Evolutionary conservation across 2,797 vertebrate genomes (phyloP).

Genomic region (Crax fasciolata): DNA sequence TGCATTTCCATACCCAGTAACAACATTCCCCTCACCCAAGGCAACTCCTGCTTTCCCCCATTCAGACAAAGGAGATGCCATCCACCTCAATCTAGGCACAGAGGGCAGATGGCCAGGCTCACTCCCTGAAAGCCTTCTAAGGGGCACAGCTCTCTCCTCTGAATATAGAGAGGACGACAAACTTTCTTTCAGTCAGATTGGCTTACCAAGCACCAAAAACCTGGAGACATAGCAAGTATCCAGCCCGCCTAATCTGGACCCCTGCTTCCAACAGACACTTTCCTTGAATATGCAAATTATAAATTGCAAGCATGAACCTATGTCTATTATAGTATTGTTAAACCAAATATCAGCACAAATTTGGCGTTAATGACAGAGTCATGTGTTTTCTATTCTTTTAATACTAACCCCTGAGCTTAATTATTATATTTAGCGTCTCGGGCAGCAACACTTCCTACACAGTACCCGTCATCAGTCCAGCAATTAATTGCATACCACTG

Average conservation of each 20-base stretch:
- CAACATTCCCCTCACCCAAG: not conserved
- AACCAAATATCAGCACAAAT: constrained; percentile 48
- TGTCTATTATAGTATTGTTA: not conserved
- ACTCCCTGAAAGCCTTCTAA: not conserved
- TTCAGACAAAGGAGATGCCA: not conserved
- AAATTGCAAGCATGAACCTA: constrained; percentile 27
- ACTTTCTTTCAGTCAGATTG: not conserved
- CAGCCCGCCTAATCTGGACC: not conserved
- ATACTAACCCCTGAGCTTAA: constrained; percentile 55
- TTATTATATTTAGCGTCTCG: constrained; percentile 53
- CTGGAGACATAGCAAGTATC: not conserved
- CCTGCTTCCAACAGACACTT: not conserved
- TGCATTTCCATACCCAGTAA: not conserved
- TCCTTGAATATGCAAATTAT: constrained; percentile 21
- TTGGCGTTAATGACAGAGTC: not conserved
- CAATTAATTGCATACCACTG: constrained; percentile 88
- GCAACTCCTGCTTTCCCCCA: not conserved
- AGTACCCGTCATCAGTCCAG: constrained; percentile 82
- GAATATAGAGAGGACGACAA: not conserved
- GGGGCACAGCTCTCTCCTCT: not conserved
- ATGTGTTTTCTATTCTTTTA: constrained; percentile 10
- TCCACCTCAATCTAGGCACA: not conserved
- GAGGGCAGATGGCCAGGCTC: not conserved
- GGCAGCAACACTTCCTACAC: constrained; percentile 85
- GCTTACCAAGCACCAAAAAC: not conserved